Evolutionary conservation across 92 coral and sea anemone species (phyloP).

Genomic region (Parazoanthus darwini): DNA sequence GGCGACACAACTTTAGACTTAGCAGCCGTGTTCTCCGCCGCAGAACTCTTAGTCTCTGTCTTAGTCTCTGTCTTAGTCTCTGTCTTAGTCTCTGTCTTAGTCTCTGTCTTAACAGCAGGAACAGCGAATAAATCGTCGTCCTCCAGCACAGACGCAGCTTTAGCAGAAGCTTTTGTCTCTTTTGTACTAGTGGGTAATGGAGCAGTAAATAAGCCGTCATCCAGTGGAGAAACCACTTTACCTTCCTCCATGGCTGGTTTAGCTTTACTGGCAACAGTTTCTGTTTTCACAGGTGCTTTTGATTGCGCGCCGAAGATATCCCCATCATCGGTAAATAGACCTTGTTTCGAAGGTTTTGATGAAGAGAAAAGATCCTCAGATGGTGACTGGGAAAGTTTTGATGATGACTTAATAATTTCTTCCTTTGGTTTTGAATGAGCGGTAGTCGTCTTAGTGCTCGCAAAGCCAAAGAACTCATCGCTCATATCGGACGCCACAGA

Average conservation of each 20-base stretch:
- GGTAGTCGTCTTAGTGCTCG: slow-evolving; percentile 60
- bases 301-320: slow-evolving; percentile 24
- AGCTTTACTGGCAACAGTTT: background rate
- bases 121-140: slow-evolving; percentile 45
- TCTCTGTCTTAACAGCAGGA: slow-evolving; percentile 24
- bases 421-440: slow-evolving; percentile 1
- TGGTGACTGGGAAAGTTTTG: slow-evolving; percentile 45
- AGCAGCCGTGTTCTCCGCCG: slow-evolving; percentile 16
- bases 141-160: slow-evolving; percentile 23
- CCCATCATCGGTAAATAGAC: slow-evolving; percentile 47
- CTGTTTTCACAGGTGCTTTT: slow-evolving; percentile 1
- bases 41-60: slow-evolving; percentile 32
- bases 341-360: slow-evolving; percentile 31
- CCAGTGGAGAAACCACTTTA: slow-evolving; percentile 27
- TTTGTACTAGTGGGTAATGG: slow-evolving; percentile 8
- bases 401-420: slow-evolving; percentile 19
- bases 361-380: slow-evolving; percentile 53
- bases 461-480: slow-evolving; percentile 81
- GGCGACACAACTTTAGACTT: slow-evolving; percentile 21
- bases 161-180: slow-evolving; percentile 35
- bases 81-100: slow-evolving; percentile 20
- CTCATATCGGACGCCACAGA: slow-evolving; percentile 81
- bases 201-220: slow-evolving; percentile 49
- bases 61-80: background rate
- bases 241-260: background rate